Base-by-base conservation (phyloP, 2,113 vertebrate genomes). In the Neogale vison region DNA sequence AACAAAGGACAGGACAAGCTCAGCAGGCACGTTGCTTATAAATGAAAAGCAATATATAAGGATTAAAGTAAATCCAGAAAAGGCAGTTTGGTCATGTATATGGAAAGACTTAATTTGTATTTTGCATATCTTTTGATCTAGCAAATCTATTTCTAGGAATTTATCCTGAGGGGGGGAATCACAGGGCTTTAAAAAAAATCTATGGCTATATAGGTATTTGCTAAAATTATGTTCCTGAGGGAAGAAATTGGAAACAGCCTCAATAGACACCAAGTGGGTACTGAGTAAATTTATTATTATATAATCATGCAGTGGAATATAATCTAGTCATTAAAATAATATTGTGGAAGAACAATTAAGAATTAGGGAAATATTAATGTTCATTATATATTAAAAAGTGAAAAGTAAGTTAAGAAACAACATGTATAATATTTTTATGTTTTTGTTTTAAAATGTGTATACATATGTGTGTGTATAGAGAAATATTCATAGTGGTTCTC, bases 101-200 rank as follows among this genome's bases (percentile, higher is more conserved):
- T 88, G 36, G 69, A 39, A 92, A 96, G 80, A 82, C 55, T 67
- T 91, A 55, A 92, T 95, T 93, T 97, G 55, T 90, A 87, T 57
- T 97, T 97, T 95, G 61, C 52, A 52, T 90, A 92, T 95, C 83
- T 90, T 89, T 97, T 96, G 94, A 97, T 95, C 67, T 88, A 81
- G 21, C 34, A 80, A 95, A 85, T 94, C 76, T 91, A 96, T 42
- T 84, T 96, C 50, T 65, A 89, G 67, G 50, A 91, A 85, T 95
- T 96, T 92, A 79, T 92, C 67, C 72, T 63, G 69, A 86, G 47
- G 59, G 80, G 72, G 34, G 31, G 39, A 55, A 94, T 76, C 61
- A 90, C 9, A 85, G 20, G 57, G 21, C 67, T 95, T 94, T 97
- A 76, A 93, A 97, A 97, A 97, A 97, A 92, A 92, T 81, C 81